Conservation (phyloP, 2,888 invertebrate genomes). For the Notocelia uddmanniana region DNA sequence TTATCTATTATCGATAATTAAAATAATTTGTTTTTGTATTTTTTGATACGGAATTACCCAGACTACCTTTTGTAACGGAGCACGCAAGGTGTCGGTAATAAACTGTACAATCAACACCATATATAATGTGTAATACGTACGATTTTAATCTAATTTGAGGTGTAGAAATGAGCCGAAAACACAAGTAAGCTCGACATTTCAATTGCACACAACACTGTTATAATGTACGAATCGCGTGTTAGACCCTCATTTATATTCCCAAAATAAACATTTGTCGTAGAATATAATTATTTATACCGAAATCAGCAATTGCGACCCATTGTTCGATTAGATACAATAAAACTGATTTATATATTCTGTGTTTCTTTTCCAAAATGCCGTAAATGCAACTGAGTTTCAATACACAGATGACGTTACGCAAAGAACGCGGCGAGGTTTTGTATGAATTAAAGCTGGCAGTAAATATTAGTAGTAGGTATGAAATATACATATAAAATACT, state of each 20-base stretch:
- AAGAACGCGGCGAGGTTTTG: background rate
- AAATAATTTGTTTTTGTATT: background rate
- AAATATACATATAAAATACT: background rate
- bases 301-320: slow-evolving; percentile 50
- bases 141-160: slow-evolving; percentile 45
- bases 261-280: slow-evolving; percentile 46
- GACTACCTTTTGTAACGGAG: background rate
- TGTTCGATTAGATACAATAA: slow-evolving; percentile 48
- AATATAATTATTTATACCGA: slow-evolving; percentile 45
- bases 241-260: slow-evolving; percentile 42
- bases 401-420: background rate
- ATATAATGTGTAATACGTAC: slow-evolving; percentile 6
- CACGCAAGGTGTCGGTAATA: background rate
- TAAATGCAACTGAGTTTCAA: background rate
- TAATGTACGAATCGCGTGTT: slow-evolving; percentile 51
- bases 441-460: background rate
- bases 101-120: slow-evolving; percentile 19
- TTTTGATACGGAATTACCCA: background rate
- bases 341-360: slow-evolving; percentile 37
- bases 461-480: slow-evolving; percentile 7
- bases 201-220: slow-evolving; percentile 46
- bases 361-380: background rate
- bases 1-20: no score
- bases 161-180: slow-evolving; percentile 47
- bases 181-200: slow-evolving; percentile 50